These are phyloP conservation scores for Falco biarmicus DNA, from an alignment of 2,797 vertebrate genomes.

Conservation along the genomic window DNA sequence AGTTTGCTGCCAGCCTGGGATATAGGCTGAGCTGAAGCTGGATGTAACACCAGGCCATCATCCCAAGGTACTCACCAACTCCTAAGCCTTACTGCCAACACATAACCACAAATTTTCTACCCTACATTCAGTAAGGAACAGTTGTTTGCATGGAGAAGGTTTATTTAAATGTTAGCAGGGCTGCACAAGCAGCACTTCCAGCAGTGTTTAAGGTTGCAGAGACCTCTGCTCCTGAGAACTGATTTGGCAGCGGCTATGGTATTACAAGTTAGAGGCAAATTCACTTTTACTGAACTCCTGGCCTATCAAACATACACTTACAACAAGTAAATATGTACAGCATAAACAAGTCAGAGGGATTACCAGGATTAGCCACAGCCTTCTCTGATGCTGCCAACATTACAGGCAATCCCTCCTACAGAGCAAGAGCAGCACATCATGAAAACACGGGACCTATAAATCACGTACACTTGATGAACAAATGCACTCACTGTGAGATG, in stretches of 20 bases:
- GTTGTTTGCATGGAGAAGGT: neutral
- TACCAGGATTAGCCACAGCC: conserved; percentile 46
- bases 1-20: neutral
- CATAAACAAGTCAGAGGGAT: conserved; percentile 45
- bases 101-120: neutral
- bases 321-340: conserved; percentile 33
- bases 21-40: neutral
- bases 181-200: neutral
- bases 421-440: rapidly evolving
- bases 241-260: neutral
- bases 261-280: neutral
- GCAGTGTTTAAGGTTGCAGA: neutral
- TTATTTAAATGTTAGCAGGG: neutral
- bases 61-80: neutral
- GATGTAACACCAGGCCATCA: rapidly evolving
- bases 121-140: rapidly evolving
- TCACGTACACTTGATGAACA: neutral
- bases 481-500: neutral
- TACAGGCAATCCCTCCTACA: neutral
- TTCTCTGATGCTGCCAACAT: neutral
- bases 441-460: rapidly evolving
- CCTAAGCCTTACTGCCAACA: neutral
- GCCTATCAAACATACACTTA: conserved; percentile 45
- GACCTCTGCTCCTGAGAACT: neutral
- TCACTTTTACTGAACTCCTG: conserved; percentile 30